Base-by-base conservation (phyloP, 1,140 invertebrate species). In the Drosophila tani region DNA sequence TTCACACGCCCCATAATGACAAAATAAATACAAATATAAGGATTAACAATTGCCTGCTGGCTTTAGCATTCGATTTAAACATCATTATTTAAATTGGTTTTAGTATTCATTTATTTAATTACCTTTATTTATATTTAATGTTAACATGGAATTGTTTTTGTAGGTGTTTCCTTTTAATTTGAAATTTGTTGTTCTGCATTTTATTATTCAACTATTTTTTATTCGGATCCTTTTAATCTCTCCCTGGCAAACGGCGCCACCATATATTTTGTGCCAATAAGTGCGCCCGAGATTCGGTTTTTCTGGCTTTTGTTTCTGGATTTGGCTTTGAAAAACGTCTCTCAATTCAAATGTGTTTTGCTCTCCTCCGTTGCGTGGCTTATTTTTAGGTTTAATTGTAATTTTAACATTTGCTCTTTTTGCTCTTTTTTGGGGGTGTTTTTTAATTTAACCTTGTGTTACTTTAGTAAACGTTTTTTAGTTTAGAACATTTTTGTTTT, bases 121-220 rank as follows among this genome's bases (percentile, higher is more conserved):
- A 82, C 68, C 76, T 80, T 87, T 88, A 87, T 86, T 92, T 92
- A 92, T 88, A 82, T 88, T 82, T 91, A 92, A 92, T 92, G 86
- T 92, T 92, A 92, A 92, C 91, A 92, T 92, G 81, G 80, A 91
- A 91, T 92, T 92, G 91, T 87, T 90, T 86, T 87, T 82, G 81
- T 82, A 90, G 86, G 85, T 84, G 80, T 91, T 86, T 77, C 78
- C 62, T 62, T 74, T 62, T 67, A 73, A 73, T 73, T 73, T 73
- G 67, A 73, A 73, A 73, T 81, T 84, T 71, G 51, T 79, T 82
- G 67, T 67, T 90, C 83, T 85, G 79, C 74, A 51, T 71, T 90
- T 82, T 90, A 82, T 70, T 64, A 75, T 75, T 86, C 58, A 86
- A 79, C 79, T 91, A 82, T 82, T 76, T 77, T 66, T 66, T 59